Evolutionary conservation across 2,113 vertebrate genomes (phyloP), one percentile per base, ranked within the genome.

Genomic region (Corvus moneduloides): DNA sequence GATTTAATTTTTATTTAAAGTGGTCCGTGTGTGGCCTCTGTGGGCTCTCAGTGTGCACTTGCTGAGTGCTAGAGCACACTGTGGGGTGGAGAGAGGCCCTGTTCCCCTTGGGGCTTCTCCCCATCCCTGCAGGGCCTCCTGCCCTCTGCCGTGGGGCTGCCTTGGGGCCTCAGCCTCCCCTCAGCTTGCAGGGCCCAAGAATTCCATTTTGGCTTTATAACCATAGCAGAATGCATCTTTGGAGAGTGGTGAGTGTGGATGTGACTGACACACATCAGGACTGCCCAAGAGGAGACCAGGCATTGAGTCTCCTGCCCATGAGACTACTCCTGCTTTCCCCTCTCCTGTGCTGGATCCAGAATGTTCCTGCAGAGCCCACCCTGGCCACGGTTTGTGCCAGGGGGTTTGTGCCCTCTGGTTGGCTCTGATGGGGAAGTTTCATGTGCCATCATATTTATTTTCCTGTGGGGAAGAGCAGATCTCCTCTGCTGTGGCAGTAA

Each of bases 321-420:
- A 32, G 30, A 49, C 17, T 44, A 4, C 35, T 48, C 4, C 28
- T 74, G 46, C 55, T 48, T 58, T 66, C 13, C 9, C 43, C 5
- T 20, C 24, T 41, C 39, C 27, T 35, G 43, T 81, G 64, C 55
- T 37, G 55, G 41, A n/a, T n/a, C 35, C n/a, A 10, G 21, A 30
- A 3, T 0, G 3, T 23, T 68, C 73, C 63, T 75, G 44, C 58
- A 48, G 17, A 12, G 41, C 59, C n/a, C 63, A 12, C 28, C 0
- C 5, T 26, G 37, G 18, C 23, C 11, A 0, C 1, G n/a, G 22
- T 23, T 52, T 66, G 62, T 79, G 37, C 39, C 1, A 0, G 10
- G 27, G 58, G 44, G 35, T 49, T 74, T 56, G 18, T 33, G 66
- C 72, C 51, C 72, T 28, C 8, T 41, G 49, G 5, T 41, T 78